phyloP scores from a whole-genome alignment of 37 sponge, comb jelly and placozoan genomes.

The Chondrosia reniformis region DNA sequence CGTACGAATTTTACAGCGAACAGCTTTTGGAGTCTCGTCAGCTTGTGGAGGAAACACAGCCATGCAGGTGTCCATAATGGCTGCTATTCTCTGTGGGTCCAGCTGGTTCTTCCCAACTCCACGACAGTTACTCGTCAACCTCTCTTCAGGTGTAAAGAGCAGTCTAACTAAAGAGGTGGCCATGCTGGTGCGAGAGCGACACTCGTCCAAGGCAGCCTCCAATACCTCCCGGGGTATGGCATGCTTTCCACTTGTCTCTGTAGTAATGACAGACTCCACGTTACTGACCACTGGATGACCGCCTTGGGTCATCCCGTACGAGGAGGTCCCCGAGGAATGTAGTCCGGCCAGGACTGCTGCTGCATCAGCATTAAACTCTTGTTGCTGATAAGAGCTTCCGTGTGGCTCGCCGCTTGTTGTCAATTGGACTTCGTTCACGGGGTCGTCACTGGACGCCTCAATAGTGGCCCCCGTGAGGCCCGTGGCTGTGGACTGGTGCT shows the following conservation, averaged over 20 bases:
- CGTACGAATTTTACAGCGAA: not conserved
- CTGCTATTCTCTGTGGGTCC: constrained; percentile 12
- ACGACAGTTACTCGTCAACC: constrained; percentile 7
- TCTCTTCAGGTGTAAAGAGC: constrained; percentile 9
- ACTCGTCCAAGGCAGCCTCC: constrained; percentile 14
- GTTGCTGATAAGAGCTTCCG: not conserved
- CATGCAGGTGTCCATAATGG: constrained; percentile 15
- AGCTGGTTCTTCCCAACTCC: constrained; percentile 15
- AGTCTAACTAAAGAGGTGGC: constrained; percentile 9
- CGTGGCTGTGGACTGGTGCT: not conserved
- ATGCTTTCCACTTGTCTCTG: not conserved
- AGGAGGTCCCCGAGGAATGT: constrained; percentile 1
- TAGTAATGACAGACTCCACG: constrained; percentile 11
- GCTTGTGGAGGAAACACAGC: constrained; percentile 27
- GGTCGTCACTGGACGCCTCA: constrained; percentile 16
- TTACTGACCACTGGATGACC: constrained; percentile 1
- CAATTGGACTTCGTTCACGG: constrained; percentile 16
- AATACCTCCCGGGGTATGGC: constrained; percentile 20
- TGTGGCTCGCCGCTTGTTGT: not conserved
- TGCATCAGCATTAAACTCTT: constrained; percentile 17
- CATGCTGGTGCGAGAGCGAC: constrained; percentile 15
- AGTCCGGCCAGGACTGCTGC: constrained; percentile 24
- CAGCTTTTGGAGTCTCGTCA: constrained; percentile 18
- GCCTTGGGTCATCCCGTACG: not conserved
- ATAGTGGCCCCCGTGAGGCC: not conserved